These are phyloP conservation scores for Polymixis lichenea DNA, from an alignment of 2,888 invertebrate species.

Conservation along the genomic window DNA sequence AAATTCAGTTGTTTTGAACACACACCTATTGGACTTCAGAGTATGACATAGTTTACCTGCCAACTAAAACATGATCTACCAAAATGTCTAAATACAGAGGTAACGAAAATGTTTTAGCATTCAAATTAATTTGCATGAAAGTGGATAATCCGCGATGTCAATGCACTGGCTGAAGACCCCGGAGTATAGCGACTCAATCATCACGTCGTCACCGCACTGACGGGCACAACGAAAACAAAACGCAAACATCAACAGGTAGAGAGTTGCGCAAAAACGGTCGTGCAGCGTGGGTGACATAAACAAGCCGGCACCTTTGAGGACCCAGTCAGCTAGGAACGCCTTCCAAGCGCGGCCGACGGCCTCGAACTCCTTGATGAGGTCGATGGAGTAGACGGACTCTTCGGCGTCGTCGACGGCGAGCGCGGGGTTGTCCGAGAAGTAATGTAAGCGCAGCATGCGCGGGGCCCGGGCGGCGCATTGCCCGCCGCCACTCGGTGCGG, in stretches of 20 bases:
- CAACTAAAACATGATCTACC: constrained; percentile 14
- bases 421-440: constrained; percentile 95
- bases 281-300: constrained; percentile 79
- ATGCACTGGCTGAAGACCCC: constrained; percentile 47
- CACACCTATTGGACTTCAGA: not conserved
- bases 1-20: not conserved
- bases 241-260: constrained; percentile 72
- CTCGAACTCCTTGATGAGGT: constrained; percentile 97
- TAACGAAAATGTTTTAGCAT: constrained; percentile 5
- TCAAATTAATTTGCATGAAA: constrained; percentile 8
- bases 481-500: constrained; percentile 86
- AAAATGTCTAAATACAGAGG: not conserved
- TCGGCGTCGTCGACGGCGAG: constrained; percentile 91
- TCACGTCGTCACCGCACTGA: constrained; percentile 50
- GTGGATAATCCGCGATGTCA: constrained; percentile 54
- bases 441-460: constrained; percentile 95
- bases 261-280: constrained; percentile 49
- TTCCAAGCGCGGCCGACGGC: constrained; percentile 94
- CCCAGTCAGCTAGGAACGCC: constrained; percentile 93
- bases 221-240: constrained; percentile 68
- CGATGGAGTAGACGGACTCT: constrained; percentile 93
- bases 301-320: constrained; percentile 88
- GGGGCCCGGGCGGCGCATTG: constrained; percentile 87
- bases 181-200: constrained; percentile 33
- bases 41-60: constrained; percentile 30